These are phyloP conservation scores for Siderastrea radians DNA, from an alignment of 92 coral and sea anemone genomes.

Conservation along the genomic window DNA sequence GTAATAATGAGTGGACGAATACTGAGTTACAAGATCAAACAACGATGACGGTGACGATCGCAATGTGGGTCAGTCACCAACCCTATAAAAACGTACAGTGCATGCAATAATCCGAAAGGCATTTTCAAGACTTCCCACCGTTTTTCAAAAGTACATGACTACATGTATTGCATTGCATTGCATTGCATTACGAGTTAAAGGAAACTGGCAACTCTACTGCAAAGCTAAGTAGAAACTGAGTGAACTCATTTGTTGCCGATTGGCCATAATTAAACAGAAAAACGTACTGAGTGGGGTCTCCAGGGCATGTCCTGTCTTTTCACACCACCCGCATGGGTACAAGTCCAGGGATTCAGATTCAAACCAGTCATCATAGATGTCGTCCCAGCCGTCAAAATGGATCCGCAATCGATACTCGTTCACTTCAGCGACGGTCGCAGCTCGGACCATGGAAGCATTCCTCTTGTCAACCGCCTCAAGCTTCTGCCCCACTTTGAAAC, in stretches of 20 bases:
- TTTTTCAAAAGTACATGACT: no score
- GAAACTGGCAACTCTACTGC: no score
- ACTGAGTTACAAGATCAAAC: no score
- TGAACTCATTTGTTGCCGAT: not conserved
- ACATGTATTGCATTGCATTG: no score
- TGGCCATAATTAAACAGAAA: not conserved
- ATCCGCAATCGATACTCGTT: constrained; percentile 89
- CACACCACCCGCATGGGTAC: constrained; percentile 90
- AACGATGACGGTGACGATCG: no score
- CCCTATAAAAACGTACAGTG: no score
- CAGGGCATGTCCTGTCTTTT: constrained; percentile 78
- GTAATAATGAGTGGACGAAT: no score
- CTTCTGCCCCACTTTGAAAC: constrained; percentile 81
- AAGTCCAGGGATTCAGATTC: constrained; percentile 81
- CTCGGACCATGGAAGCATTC: constrained; percentile 93
- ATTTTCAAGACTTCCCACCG: no score
- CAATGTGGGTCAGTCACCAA: no score
- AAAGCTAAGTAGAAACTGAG: no score
- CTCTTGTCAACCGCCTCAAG: constrained; percentile 97
- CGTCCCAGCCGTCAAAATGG: constrained; percentile 99
- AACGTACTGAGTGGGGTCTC: constrained; percentile 88
- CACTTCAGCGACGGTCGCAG: constrained; percentile 82
- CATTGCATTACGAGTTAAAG: no score
- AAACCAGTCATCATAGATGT: constrained; percentile 97
- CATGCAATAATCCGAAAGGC: not conserved